Percentiles rank a stretch among this genome's conserved stretches.
These are phyloP conservation scores for Parasteatoda lunata DNA, from an alignment of 2,888 invertebrate genomes.

Conservation along the genomic window DNA sequence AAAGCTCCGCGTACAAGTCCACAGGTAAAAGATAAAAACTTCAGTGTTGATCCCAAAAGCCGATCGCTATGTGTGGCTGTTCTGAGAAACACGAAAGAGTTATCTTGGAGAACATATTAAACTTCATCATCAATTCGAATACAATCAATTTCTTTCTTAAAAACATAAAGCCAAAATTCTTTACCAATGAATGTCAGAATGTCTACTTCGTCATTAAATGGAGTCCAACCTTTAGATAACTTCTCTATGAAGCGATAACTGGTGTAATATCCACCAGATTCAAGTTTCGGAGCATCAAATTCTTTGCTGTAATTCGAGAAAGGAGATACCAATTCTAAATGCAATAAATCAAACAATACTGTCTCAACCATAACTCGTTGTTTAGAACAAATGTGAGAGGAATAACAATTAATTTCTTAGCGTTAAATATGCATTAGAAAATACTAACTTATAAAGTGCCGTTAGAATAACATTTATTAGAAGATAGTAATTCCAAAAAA, in stretches of 20 bases:
- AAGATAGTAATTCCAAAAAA: too few relatives aligned
- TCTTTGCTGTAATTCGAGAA: slow-evolving; percentile 75
- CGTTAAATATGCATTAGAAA: too few relatives aligned
- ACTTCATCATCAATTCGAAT: slow-evolving; percentile 95
- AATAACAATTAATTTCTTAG: too few relatives aligned
- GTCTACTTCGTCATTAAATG: slow-evolving; percentile 97
- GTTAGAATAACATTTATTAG: too few relatives aligned
- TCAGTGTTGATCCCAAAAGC: slow-evolving; percentile 91
- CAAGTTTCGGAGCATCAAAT: slow-evolving; percentile 71
- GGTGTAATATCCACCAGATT: slow-evolving; percentile 78
- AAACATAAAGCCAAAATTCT: slow-evolving; percentile 98
- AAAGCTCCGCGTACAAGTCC: slow-evolving; percentile 95
- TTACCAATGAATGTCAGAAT: slow-evolving; percentile 99
- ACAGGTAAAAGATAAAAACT: slow-evolving; percentile 95
- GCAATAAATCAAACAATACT: slow-evolving; percentile 89
- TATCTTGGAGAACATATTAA: slow-evolving; percentile 97
- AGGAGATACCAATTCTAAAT: slow-evolving; percentile 91
- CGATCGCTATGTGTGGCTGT: slow-evolving; percentile 92
- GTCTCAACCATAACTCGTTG: slow-evolving; percentile 81
- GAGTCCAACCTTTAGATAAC: slow-evolving; percentile 78
- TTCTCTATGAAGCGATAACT: slow-evolving; percentile 78
- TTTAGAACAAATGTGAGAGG: too few relatives aligned
- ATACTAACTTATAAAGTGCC: too few relatives aligned
- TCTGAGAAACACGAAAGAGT: slow-evolving; percentile 91
- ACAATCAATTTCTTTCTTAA: slow-evolving; percentile 98